Conservation (phyloP, 2,113 vertebrate genomes). For the Otolemur garnettii region DNA sequence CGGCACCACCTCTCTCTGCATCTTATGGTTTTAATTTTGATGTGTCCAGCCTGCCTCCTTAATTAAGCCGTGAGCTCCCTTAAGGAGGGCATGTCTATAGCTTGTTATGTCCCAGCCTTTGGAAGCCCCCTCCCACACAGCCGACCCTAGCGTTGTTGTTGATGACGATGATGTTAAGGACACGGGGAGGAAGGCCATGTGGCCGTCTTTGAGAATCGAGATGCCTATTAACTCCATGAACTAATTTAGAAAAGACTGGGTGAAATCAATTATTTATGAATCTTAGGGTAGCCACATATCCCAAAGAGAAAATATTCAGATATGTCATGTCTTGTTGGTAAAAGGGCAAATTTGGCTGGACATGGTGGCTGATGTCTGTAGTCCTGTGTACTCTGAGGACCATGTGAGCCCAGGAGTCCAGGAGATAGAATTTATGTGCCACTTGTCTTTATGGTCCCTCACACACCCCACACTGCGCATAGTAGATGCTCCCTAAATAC, state of each 20-base stretch:
- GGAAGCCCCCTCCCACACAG: not conserved
- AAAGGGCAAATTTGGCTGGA: not conserved
- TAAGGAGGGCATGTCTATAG: rapidly evolving
- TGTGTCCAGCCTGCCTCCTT: not conserved
- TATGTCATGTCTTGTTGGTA: constrained; percentile 41
- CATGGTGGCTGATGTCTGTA: too few relatives aligned
- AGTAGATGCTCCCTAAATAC: too few relatives aligned
- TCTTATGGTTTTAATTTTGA: not conserved
- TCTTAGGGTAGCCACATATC: not conserved
- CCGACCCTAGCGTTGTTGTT: rapidly evolving
- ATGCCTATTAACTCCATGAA: not conserved
- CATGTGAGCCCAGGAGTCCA: too few relatives aligned
- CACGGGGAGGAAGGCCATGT: rapidly evolving
- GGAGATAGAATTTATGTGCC: too few relatives aligned
- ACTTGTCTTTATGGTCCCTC: too few relatives aligned
- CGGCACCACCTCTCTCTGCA: not conserved
- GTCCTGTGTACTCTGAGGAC: too few relatives aligned
- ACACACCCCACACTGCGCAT: too few relatives aligned
- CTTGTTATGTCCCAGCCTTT: not conserved
- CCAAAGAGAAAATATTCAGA: constrained; percentile 50
- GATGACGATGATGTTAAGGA: not conserved
- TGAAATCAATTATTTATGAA: not conserved
- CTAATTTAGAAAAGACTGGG: not conserved
- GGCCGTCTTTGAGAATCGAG: not conserved
- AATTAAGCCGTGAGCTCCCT: not conserved